Conservation (phyloP, 2,797 vertebrate genomes). For the Bovichtus diacanthus region DNA sequence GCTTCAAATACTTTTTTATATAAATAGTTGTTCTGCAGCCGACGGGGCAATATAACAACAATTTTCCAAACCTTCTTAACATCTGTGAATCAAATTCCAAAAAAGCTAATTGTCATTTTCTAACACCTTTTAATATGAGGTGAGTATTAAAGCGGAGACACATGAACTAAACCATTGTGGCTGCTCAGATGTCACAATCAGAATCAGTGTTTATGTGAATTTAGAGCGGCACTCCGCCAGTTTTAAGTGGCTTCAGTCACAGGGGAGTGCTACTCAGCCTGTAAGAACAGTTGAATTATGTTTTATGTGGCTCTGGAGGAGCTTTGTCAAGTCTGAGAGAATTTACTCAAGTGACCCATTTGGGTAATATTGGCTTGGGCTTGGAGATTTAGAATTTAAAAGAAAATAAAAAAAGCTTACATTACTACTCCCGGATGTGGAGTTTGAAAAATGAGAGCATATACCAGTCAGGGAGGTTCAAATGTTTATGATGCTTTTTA, state of each 20-base stretch:
- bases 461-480: background rate
- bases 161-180: background rate
- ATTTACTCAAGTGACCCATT: background rate
- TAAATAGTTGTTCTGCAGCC: background rate
- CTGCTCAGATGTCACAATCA: background rate
- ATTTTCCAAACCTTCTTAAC: background rate
- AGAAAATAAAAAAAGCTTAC: background rate
- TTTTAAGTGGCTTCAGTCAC: background rate
- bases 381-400: too few species aligned
- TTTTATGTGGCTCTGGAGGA: background rate
- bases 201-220: background rate
- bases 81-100: background rate
- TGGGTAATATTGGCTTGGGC: too few species aligned
- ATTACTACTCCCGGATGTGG: background rate
- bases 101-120: background rate
- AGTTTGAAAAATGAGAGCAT: background rate
- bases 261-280: background rate
- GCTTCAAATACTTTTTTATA: background rate
- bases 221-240: background rate
- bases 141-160: background rate
- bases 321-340: background rate
- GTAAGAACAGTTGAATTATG: background rate
- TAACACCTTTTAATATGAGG: background rate
- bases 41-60: background rate
- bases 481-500: background rate